Percentiles rank a stretch among this genome's conserved stretches.
Evolutionary conservation across 2,888 invertebrate genomes (phyloP).

Genomic region (Empis stercorea): DNA sequence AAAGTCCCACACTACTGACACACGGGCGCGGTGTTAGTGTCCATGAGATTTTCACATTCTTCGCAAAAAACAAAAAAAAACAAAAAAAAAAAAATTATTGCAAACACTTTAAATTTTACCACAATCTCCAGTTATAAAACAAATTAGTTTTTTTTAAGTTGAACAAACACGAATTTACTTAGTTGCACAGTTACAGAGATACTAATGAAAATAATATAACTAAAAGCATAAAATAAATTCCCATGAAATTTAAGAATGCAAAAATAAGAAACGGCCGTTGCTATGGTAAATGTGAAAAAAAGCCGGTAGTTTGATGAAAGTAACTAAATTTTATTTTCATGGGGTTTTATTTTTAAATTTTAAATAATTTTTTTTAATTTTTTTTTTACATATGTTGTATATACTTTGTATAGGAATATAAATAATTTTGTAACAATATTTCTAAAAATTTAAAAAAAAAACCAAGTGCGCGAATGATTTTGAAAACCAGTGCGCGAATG

Average conservation of each 20-base stretch:
- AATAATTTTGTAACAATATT: not conserved
- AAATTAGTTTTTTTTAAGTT: not conserved
- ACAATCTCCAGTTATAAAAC: not conserved
- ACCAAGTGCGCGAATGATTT: not conserved
- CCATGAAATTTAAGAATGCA: not conserved
- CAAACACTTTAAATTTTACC: not conserved
- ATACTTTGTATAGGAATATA: not conserved
- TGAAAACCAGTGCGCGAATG: not conserved
- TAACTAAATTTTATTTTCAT: not conserved
- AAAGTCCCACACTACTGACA: too few relatives aligned
- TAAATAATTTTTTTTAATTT: not conserved
- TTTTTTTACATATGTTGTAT: not conserved
- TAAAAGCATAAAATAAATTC: too few relatives aligned
- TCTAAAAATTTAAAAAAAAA: not conserved
- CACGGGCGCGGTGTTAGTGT: too few relatives aligned
- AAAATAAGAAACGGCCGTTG: not conserved
- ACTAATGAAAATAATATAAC: not conserved
- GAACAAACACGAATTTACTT: not conserved
- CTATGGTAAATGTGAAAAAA: not conserved
- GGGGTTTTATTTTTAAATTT: not conserved
- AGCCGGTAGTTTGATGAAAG: not conserved
- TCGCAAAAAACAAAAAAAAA: too few relatives aligned
- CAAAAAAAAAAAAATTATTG: too few relatives aligned
- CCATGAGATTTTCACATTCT: too few relatives aligned
- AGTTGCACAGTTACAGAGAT: not conserved